phyloP scores from a whole-genome alignment of 2,888 invertebrate species.

The Dioctria rufipes region DNA sequence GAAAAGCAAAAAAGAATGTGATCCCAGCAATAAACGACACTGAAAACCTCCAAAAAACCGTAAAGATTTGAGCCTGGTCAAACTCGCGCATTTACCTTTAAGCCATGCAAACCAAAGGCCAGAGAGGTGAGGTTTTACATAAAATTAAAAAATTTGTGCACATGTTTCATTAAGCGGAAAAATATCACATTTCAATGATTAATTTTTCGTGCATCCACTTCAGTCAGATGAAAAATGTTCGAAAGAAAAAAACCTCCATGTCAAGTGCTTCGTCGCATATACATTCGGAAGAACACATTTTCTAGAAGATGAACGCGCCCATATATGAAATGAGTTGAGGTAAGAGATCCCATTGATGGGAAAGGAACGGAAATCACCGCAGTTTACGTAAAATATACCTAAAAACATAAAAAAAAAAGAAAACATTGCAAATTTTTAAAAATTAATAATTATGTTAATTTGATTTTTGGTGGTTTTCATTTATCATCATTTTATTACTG shows the following conservation, averaged over 20 bases:
- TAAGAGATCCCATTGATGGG: neutral
- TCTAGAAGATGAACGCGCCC: conserved; percentile 37
- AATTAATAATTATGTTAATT: conserved; percentile 51
- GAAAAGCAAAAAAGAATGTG: conserved; percentile 34
- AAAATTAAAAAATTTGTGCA: conserved; percentile 60
- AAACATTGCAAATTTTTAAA: conserved; percentile 35
- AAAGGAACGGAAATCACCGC: neutral
- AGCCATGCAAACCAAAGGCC: conserved; percentile 20
- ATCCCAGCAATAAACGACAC: conserved; percentile 42
- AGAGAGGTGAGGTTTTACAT: conserved; percentile 48
- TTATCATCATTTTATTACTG: conserved; percentile 47
- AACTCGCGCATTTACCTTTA: conserved; percentile 53
- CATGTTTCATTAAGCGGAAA: conserved; percentile 63
- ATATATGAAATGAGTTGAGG: neutral
- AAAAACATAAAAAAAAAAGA: conserved; percentile 7
- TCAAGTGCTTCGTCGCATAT: conserved; percentile 25
- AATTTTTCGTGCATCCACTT: conserved; percentile 62
- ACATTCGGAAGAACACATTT: conserved; percentile 45
- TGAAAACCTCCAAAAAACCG: conserved; percentile 50
- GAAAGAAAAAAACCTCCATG: conserved; percentile 37
- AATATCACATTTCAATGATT: conserved; percentile 64
- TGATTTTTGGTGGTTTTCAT: conserved; percentile 42
- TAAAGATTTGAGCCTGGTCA: conserved; percentile 50
- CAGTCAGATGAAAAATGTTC: conserved; percentile 49
- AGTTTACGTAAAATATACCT: neutral